Evolutionary conservation across 2,113 vertebrate genomes (phyloP).

Genomic region (Neopipo cinnamomea): DNA sequence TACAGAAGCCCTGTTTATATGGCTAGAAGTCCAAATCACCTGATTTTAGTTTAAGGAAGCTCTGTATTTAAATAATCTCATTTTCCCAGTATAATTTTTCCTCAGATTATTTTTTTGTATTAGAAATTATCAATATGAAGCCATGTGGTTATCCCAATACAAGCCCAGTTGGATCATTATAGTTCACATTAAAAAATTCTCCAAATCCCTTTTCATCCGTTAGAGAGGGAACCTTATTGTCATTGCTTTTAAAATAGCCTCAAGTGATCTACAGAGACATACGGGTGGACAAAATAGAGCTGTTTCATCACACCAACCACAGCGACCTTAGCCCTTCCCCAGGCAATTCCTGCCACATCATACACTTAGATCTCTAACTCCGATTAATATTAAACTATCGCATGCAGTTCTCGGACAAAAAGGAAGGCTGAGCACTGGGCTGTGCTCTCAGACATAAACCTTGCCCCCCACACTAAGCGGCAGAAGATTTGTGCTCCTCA

Average conservation of each 20-base stretch:
- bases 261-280: background rate
- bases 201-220: background rate
- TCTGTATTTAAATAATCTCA: background rate
- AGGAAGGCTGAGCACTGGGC: background rate
- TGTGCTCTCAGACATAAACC: background rate
- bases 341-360: slow-evolving; percentile 58
- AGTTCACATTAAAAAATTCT: background rate
- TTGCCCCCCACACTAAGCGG: background rate
- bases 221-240: background rate
- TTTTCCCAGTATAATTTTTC: background rate
- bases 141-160: background rate
- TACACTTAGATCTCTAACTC: background rate
- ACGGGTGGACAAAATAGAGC: slow-evolving; percentile 17
- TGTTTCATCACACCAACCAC: slow-evolving; percentile 46
- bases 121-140: background rate
- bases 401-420: background rate
- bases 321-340: slow-evolving; percentile 61
- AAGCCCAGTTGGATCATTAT: background rate
- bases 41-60: background rate
- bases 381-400: slow-evolving; percentile 52
- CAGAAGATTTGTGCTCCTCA: background rate
- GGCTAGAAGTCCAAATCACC: background rate
- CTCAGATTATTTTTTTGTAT: background rate
- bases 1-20: background rate
- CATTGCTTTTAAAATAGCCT: slow-evolving; percentile 16